Evolutionary conservation across 1,140 invertebrate genomes (phyloP), one percentile per base, ranked within the genome.

Genomic region (Zaprionus ghesquierei): DNA sequence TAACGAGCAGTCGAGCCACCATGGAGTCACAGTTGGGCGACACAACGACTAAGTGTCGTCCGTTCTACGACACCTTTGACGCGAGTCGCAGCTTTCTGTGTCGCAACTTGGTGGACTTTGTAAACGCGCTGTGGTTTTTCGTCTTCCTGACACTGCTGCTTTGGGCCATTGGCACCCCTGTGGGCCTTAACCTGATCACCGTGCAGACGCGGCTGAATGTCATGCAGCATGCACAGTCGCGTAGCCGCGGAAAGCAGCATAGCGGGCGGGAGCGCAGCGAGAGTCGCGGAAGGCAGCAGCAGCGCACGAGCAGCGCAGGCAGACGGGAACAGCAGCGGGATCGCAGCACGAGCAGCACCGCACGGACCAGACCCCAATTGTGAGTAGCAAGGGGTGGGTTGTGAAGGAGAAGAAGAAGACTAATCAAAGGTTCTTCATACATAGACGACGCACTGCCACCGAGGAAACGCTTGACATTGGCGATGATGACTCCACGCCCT

Each of bases 41-140:
- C 31, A 94, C 94, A 41, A 94, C 95, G 2, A 95, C 95, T 2
- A 94, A 94, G 23, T 97, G 96, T 92, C 93, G 94, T 13, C 95
- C 96, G 6, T 92, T 97, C 13, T 96, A 95, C 93, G 93, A 95
- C 31, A 93, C 96, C 31, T 94, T 95, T 61, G 92, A 95, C 72
- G 94, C 95, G 13, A 90, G 94, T 13, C 93, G 95, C 70, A 92
- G 94, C 10, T 92, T 95, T 62, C 59, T 96, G 12, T 97, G 96
- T 86, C 93, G 94, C 64, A 94, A 95, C 86, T 94, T 96, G 79
- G 93, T 96, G 49, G 95, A 95, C 54, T 95, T 95, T 41, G 75
- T 95, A 90, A 94, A 94, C 77, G 94, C 93, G 23, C 94, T 94
- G 64, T 95, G 94, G 93, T 94, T 95, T 72, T 92, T 82, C 15